These are phyloP conservation scores for Diacarnus erythraeanus DNA, from an alignment of 37 sponge, comb jelly and placozoan species.

Conservation along the genomic window DNA sequence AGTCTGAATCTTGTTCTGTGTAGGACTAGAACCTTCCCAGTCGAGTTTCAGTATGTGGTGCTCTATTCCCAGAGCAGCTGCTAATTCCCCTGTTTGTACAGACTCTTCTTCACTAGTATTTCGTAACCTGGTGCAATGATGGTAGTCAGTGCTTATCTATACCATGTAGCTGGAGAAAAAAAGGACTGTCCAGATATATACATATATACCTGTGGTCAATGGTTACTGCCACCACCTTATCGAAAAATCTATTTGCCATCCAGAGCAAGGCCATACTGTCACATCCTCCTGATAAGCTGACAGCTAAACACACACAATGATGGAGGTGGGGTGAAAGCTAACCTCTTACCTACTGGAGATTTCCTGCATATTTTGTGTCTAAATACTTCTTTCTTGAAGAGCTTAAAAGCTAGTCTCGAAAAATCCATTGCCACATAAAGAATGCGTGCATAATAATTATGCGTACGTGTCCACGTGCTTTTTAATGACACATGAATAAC, in stretches of 20 bases:
- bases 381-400: not conserved
- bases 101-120: conserved; percentile 50
- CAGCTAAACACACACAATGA: conserved; percentile 17
- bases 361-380: not conserved
- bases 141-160: too few relatives aligned
- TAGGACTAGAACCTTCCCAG: conserved; percentile 22
- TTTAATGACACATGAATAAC: too few relatives aligned
- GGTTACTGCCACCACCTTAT: conserved; percentile 48
- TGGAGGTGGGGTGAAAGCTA: not conserved
- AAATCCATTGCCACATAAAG: too few relatives aligned
- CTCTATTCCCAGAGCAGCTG: conserved; percentile 33
- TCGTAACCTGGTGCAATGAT: conserved; percentile 32
- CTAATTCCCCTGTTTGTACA: conserved; percentile 21
- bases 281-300: conserved; percentile 77
- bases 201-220: conserved; percentile 62
- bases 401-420: not conserved
- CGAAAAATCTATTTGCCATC: conserved; percentile 48
- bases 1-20: conserved; percentile 19
- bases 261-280: conserved; percentile 73
- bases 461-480: too few relatives aligned
- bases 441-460: not conserved
- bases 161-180: not conserved
- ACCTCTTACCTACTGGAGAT: conserved; percentile 11
- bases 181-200: not conserved
- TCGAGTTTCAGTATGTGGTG: conserved; percentile 32